Conservation (phyloP, 2,113 vertebrate genomes). For the Nycticryphes semicollaris region DNA sequence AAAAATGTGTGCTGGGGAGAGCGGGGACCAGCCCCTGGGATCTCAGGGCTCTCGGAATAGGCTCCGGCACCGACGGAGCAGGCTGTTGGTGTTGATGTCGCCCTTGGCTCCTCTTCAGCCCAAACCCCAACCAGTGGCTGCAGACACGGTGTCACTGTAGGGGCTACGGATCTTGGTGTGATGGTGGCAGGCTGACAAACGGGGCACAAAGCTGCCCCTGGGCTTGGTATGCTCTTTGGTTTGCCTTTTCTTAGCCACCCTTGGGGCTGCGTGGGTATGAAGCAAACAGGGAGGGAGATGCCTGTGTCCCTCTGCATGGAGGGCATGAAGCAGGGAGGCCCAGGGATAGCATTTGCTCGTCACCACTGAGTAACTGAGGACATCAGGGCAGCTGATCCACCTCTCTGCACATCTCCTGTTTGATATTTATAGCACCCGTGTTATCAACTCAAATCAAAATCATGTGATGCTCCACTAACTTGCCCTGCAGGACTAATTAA, state of each 20-base stretch:
- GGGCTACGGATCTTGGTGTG: fast-evolving
- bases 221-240: not conserved
- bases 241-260: not conserved
- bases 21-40: not conserved
- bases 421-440: conserved; percentile 25
- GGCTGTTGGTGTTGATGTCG: fast-evolving
- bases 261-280: not conserved
- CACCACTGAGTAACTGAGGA: not conserved
- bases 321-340: not conserved
- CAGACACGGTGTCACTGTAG: fast-evolving
- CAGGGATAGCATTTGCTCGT: not conserved
- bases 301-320: not conserved
- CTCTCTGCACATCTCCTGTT: not conserved
- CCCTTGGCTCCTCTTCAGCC: not conserved
- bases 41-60: fast-evolving
- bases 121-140: not conserved
- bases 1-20: not conserved
- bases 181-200: not conserved
- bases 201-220: not conserved
- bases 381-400: not conserved
- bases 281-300: not conserved
- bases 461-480: conserved; percentile 29
- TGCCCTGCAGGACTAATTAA: not conserved
- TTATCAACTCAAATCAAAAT: conserved; percentile 49
- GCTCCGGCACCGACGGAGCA: not conserved